These are phyloP conservation scores for Bembecia ichneumoniformis DNA, from an alignment of 2,888 invertebrate genomes.

Conservation along the genomic window DNA sequence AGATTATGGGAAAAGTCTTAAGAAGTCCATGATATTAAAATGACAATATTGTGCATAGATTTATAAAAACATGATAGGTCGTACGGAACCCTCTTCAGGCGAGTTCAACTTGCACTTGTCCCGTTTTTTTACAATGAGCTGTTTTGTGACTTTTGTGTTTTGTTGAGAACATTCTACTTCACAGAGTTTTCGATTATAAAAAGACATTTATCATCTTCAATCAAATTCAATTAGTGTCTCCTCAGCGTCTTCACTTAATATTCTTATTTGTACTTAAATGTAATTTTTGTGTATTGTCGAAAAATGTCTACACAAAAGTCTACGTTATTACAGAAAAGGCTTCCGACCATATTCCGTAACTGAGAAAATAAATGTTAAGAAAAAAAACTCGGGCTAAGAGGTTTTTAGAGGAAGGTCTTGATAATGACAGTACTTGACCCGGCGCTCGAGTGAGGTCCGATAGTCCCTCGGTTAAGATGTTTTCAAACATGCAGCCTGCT, in stretches of 20 bases:
- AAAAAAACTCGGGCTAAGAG: slow-evolving; percentile 26
- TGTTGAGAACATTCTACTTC: neutral
- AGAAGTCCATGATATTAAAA: too few relatives aligned
- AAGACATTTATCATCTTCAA: neutral
- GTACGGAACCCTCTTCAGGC: too few relatives aligned
- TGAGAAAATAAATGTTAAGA: slow-evolving; percentile 28
- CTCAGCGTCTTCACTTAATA: neutral
- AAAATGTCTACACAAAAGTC: neutral
- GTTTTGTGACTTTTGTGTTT: slow-evolving; percentile 2
- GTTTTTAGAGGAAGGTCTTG: slow-evolving; percentile 33
- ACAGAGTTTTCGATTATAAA: neutral
- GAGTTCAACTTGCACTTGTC: too few relatives aligned
- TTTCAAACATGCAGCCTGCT: slow-evolving; percentile 19
- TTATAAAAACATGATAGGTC: too few relatives aligned
- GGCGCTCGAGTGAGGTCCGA: slow-evolving; percentile 26
- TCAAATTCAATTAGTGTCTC: neutral
- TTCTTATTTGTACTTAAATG: neutral
- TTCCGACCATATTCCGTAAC: slow-evolving; percentile 23
- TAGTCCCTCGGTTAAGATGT: slow-evolving; percentile 16
- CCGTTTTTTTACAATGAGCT: neutral
- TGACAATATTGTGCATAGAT: too few relatives aligned
- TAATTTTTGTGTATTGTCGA: neutral
- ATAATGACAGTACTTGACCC: slow-evolving; percentile 42
- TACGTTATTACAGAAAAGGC: slow-evolving; percentile 22
- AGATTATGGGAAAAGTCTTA: too few relatives aligned